Conservation (phyloP, 2,888 invertebrate species). For the Tridacna crocea region DNA sequence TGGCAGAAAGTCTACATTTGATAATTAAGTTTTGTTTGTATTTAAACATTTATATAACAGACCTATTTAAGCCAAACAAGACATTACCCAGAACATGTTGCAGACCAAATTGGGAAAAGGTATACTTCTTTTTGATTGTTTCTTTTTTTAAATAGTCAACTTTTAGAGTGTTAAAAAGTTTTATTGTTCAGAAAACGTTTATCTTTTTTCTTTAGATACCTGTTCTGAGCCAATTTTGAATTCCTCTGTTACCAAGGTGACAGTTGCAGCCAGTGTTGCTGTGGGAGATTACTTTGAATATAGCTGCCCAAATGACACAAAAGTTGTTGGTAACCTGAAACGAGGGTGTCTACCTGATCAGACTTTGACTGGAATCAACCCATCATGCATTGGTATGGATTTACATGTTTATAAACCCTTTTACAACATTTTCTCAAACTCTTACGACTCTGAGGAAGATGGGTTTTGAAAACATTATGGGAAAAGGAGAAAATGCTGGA, state of each 20-base stretch:
- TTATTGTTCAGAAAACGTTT: no score
- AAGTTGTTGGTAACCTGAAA: constrained; percentile 4
- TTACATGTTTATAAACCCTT: neutral
- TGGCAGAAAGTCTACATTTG: no score
- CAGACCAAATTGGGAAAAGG: no score
- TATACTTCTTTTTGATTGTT: no score
- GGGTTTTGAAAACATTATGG: no score
- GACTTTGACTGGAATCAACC: constrained; percentile 6
- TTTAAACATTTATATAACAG: no score
- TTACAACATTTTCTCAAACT: neutral
- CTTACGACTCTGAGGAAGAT: neutral
- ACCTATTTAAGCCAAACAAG: no score
- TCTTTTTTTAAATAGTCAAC: no score
- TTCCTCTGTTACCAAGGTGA: neutral
- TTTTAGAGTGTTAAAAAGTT: no score
- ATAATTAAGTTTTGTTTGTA: no score
- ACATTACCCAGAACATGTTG: no score
- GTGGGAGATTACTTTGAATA: constrained; percentile 21
- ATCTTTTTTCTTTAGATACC: neutral
- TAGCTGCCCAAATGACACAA: neutral
- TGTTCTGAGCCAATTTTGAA: constrained; percentile 5
- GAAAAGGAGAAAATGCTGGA: neutral
- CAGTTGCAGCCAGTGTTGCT: neutral
- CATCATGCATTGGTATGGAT: constrained; percentile 8
- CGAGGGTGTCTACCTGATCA: constrained; percentile 11